Evolutionary conservation across 2,113 vertebrate genomes (phyloP), one percentile per base, ranked within the genome.

Genomic region (Mellivora capensis): DNA sequence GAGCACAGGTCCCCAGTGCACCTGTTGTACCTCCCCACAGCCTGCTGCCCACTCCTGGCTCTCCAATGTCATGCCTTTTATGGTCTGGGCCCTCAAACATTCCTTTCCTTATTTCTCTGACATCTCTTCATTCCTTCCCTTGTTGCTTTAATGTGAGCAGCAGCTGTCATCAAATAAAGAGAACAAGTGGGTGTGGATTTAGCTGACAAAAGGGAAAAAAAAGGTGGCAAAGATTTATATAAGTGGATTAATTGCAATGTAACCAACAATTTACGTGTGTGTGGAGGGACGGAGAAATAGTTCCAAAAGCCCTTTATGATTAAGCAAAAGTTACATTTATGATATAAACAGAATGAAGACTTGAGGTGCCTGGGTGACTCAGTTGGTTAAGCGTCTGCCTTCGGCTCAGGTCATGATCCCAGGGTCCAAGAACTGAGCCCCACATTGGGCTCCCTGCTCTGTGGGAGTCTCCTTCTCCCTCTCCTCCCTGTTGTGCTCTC

Each of bases 171-270:
- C 44, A 87, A 71, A 89, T 67, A 91, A 86, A 72, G 57, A 90
- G 87, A 54, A 90, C 14, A 59, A 34, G 34, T 21, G 18, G 7
- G 2, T 69, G 2, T 44, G 21, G 54, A 69, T 93, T 79, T 87
- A 61, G 25, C 76, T 88, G 88, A 97, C 52, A 95, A 92, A 96
- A 96, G 10, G 52, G 57, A 96, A n/a, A 23, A 87, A 96, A n/a
- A 20, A 96, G 83, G 81, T 49, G 5, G 74, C 39, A 62, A 96
- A 85, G 37, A 67, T 67, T 89, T 96, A 61, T 5, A 57, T 34
- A 94, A 83, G 9, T 76, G 10, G 34, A 95, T 79, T 90, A 88
- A 95, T 1, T 88, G 59, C 44, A 96, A 49, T 31, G 49, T 31
- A 90, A 87, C 69, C 80, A 92, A 89, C 10, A 91, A 85, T 85